Evolutionary conservation across 2,888 invertebrate species (phyloP), one percentile per base, ranked within the genome.

Genomic region (Mimachlamys varia): DNA sequence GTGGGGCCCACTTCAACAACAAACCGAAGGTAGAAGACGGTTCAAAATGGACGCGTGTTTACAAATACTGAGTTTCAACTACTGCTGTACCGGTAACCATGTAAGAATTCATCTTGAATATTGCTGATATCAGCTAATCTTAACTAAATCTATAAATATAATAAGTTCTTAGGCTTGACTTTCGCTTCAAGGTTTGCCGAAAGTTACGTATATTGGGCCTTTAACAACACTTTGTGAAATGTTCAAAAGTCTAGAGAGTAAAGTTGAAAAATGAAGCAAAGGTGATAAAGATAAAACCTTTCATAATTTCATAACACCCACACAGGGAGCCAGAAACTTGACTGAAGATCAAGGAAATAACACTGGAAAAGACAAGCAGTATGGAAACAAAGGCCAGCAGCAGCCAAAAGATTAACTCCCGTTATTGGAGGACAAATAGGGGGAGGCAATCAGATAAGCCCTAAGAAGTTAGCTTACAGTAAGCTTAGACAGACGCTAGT

Each of bases 331-430:
- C 0, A 10, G 58, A 0, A 58, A 58, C 53, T 2, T 15, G 0
- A 10, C 2, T 3, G n/a, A n/a, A 22, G 22, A 2, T 22, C 58
- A 58, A 4, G 15, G 58, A 19, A n/a, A 58, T 4, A 58, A 53
- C 15, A n/a, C 7, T 22, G 58, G 58, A 58, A 58, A 58, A 10
- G 22, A 58, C 22, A 58, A n/a, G 22, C 19, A 58, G 58, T 19
- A 58, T n/a, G 53, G n/a, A 58, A n/a, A 19, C 58, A 58, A 58
- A 19, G 58, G 58, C 19, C 58, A 10, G n/a, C 58, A 19, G 22
- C 58, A 58, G 58, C 58, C 58, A 58, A 58, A 58, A 58, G 58
- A 58, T 58, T 58, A 58, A n/a, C 58, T 58, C n/a, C 58, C 13
- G 1, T 10, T 58, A 58, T 58, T 58, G 58, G n/a, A 58, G n/a